phyloP scores from a whole-genome alignment of 2,888 invertebrate species.

The Falcaria lacertinaria region DNA sequence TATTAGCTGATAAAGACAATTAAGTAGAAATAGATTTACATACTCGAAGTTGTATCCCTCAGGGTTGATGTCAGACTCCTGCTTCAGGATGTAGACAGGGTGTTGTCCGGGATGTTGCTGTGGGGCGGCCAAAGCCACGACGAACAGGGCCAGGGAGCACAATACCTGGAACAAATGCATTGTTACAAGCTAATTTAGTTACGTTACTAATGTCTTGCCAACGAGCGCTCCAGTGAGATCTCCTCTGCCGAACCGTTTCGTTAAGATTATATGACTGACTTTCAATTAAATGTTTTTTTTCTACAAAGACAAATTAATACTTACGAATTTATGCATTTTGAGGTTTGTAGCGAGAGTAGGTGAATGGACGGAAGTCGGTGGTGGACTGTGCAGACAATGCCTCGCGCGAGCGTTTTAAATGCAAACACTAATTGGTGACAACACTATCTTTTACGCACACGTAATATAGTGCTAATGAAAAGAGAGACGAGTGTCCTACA shows the following conservation, averaged over 20 bases:
- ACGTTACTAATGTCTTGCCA: no score
- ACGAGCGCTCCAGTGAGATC: no score
- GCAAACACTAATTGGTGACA: conserved; percentile 51
- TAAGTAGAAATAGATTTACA: conserved; percentile 22
- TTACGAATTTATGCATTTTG: conserved; percentile 62
- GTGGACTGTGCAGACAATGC: conserved; percentile 39
- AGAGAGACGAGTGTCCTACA: conserved; percentile 40
- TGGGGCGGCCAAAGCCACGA: conserved; percentile 47
- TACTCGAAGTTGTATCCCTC: conserved; percentile 61
- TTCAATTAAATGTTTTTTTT: background rate
- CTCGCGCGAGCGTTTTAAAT: conserved; percentile 43
- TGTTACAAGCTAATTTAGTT: no score
- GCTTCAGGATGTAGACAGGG: conserved; percentile 54
- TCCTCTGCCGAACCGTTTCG: no score
- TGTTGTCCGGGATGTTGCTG: conserved; percentile 34
- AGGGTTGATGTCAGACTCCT: conserved; percentile 49
- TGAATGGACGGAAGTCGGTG: conserved; percentile 31
- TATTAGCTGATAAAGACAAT: no score
- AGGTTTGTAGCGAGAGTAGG: conserved; percentile 19
- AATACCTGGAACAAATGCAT: conserved; percentile 33
- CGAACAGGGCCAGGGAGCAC: conserved; percentile 46
- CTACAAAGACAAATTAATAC: conserved; percentile 29
- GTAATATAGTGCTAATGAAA: conserved; percentile 65
- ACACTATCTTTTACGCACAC: conserved; percentile 41
- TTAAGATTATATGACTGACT: no score